phyloP scores from a whole-genome alignment of 2,797 vertebrate genomes.

The Darevskia nairensis region DNA sequence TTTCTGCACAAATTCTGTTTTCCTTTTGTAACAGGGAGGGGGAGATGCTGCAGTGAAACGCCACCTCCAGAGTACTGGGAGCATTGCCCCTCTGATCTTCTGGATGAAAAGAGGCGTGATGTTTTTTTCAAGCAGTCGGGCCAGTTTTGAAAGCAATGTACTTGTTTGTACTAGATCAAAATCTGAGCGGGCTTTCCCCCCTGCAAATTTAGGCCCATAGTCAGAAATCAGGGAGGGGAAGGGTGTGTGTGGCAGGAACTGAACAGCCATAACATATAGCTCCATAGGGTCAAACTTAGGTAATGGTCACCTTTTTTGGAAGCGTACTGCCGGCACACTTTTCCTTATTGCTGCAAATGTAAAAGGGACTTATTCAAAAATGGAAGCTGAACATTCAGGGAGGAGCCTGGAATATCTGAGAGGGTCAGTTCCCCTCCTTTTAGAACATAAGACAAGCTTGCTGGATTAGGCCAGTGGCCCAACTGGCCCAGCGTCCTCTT shows the following conservation, averaged over 20 bases:
- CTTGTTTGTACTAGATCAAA: background rate
- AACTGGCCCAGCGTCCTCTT: too few species aligned
- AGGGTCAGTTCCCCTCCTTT: too few species aligned
- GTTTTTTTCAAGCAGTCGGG: background rate
- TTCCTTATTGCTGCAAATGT: background rate
- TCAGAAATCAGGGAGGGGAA: background rate
- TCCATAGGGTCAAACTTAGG: background rate
- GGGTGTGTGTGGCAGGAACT: background rate
- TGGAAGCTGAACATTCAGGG: background rate
- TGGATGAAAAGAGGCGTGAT: background rate
- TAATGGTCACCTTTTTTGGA: background rate
- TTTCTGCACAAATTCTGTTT: background rate
- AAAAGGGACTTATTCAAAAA: background rate
- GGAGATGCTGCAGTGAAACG: background rate
- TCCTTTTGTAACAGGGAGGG: background rate
- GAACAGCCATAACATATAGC: background rate
- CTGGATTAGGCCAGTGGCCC: too few species aligned
- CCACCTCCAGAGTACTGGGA: background rate
- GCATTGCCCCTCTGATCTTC: background rate
- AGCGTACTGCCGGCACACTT: background rate
- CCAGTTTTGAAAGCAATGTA: background rate
- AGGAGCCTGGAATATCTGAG: too few species aligned
- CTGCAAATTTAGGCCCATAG: background rate
- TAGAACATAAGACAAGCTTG: too few species aligned
- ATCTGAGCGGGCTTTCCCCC: background rate